phyloP scores from a whole-genome alignment of 2,797 vertebrate species.

The Pangasius larnaudii region DNA sequence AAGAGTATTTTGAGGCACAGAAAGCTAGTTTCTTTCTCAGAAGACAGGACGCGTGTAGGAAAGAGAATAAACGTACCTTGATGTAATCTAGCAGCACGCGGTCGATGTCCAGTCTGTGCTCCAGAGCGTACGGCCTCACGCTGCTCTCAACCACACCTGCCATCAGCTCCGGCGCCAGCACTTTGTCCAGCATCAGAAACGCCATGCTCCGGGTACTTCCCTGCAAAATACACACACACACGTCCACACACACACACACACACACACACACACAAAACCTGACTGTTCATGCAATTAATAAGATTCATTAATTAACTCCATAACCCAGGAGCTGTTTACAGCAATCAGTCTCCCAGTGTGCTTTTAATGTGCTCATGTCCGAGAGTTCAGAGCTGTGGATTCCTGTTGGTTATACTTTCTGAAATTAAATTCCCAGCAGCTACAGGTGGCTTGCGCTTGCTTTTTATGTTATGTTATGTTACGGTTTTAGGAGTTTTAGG shows the following conservation, averaged over 20 bases:
- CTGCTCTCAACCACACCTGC: constrained; percentile 81
- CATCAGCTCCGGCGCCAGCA: constrained; percentile 89
- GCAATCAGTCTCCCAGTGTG: not conserved
- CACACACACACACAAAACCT: not conserved
- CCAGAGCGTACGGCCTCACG: constrained; percentile 83
- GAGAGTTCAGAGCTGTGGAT: not conserved
- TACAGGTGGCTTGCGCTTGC: too few species aligned
- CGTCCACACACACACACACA: too few species aligned
- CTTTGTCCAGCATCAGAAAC: constrained; percentile 94
- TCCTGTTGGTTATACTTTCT: not conserved
- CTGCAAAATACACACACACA: constrained; percentile 66
- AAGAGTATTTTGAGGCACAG: not conserved
- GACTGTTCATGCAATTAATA: not conserved
- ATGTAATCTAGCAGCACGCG: constrained; percentile 91
- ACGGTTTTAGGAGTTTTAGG: not conserved
- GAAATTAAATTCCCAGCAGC: too few species aligned
- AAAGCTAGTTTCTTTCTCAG: not conserved
- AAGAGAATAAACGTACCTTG: constrained; percentile 75
- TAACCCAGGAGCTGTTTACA: not conserved
- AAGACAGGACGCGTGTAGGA: not conserved
- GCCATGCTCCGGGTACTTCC: constrained; percentile 85
- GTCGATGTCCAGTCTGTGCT: constrained; percentile 84
- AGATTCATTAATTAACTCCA: too few species aligned
- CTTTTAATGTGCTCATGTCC: not conserved
- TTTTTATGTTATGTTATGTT: not conserved